phyloP scores from a whole-genome alignment of 2,888 invertebrate genomes.

The Drosophila pegasa region DNA sequence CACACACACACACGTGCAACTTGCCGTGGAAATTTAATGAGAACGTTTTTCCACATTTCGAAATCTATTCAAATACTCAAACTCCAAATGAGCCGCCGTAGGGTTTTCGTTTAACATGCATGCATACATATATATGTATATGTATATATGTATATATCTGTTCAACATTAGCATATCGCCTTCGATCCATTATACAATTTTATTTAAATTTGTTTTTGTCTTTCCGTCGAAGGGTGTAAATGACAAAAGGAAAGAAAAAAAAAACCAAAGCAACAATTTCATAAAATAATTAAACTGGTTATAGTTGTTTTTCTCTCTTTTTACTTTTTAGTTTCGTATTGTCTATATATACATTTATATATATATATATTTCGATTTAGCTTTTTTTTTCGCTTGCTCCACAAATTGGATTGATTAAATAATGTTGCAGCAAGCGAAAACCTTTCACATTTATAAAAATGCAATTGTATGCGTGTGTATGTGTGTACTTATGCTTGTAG shows the following conservation, averaged over 20 bases:
- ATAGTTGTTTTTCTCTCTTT: conserved; percentile 59
- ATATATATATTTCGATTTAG: conserved; percentile 66
- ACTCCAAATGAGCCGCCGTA: conserved; percentile 52
- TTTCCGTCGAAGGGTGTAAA: conserved; percentile 47
- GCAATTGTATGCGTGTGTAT: conserved; percentile 39
- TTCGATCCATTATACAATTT: conserved; percentile 69
- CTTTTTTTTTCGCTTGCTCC: conserved; percentile 70
- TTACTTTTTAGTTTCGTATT: conserved; percentile 41
- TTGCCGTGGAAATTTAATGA: conserved; percentile 39
- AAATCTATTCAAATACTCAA: conserved; percentile 46
- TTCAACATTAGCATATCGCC: conserved; percentile 53
- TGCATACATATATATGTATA: conserved; percentile 5
- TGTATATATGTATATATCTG: conserved; percentile 21
- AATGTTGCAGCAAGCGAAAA: conserved; percentile 81
- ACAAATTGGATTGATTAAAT: conserved; percentile 81
- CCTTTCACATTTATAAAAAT: conserved; percentile 77
- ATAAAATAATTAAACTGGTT: conserved; percentile 79
- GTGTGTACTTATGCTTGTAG: conserved; percentile 38
- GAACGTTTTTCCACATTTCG: conserved; percentile 55
- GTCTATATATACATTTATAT: conserved; percentile 65
- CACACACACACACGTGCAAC: conserved; percentile 52
- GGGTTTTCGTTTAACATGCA: conserved; percentile 19
- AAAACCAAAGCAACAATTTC: conserved; percentile 55
- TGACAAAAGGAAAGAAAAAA: conserved; percentile 28
- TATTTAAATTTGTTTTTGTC: conserved; percentile 72